phyloP scores from a whole-genome alignment of 2,797 vertebrate species.

The Nyctibius grandis region DNA sequence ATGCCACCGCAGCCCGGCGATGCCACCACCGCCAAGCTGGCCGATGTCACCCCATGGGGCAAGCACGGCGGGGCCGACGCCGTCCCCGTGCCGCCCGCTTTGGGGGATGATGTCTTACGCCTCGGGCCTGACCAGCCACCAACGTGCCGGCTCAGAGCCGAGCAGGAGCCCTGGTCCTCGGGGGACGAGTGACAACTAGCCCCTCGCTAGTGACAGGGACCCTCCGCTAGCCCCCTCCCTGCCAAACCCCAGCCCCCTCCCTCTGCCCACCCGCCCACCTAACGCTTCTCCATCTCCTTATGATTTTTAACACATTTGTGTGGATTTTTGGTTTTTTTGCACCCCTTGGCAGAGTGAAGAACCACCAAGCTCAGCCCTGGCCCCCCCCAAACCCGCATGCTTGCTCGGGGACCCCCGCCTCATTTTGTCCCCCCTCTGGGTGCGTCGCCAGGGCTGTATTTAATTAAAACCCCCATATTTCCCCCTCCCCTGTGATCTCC shows the following conservation, averaged over 20 bases:
- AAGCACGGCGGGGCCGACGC: accelerated
- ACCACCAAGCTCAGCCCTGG: neutral
- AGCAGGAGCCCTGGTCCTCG: conserved; percentile 35
- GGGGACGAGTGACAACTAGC: conserved; percentile 67
- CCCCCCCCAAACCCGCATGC: neutral
- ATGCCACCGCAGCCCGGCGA: accelerated
- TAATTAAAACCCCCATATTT: neutral
- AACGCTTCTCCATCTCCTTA: accelerated
- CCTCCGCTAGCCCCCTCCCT: neutral
- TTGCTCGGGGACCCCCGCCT: neutral
- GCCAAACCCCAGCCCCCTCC: neutral
- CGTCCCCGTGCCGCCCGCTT: neutral
- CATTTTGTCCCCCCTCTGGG: neutral
- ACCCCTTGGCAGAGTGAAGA: neutral
- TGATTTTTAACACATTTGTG: neutral
- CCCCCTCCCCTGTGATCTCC: neutral
- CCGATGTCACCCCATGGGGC: neutral
- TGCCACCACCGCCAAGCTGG: neutral
- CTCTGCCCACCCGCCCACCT: neutral
- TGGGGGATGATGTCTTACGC: neutral
- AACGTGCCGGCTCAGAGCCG: neutral
- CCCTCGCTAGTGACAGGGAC: too few relatives aligned
- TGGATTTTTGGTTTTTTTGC: conserved; percentile 28
- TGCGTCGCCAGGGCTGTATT: neutral
- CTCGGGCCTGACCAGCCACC: neutral